Evolutionary conservation across 2,113 vertebrate genomes (phyloP).

Genomic region (Thymallus thymallus): DNA sequence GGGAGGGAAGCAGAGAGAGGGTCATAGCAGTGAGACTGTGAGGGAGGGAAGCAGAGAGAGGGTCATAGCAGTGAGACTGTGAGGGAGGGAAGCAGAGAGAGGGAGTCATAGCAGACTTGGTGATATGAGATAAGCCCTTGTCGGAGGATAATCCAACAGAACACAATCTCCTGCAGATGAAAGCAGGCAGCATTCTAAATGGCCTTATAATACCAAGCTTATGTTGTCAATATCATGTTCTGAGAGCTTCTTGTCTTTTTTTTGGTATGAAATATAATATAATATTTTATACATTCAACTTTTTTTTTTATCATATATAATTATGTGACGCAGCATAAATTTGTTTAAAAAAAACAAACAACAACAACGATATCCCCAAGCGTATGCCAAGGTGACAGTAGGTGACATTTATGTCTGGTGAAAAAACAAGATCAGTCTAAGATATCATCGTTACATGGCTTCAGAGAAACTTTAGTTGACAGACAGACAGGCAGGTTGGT

Average conservation of each 20-base stretch:
- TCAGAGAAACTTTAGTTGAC: constrained; percentile 44
- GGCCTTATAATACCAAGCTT: constrained; percentile 74
- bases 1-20: no score
- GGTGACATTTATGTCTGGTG: constrained; percentile 33
- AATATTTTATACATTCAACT: no score
- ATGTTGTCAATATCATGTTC: constrained; percentile 74
- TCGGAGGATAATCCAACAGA: constrained; percentile 70
- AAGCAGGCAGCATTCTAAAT: constrained; percentile 73
- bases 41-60: no score
- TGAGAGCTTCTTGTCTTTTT: no score
- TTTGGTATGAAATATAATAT: no score
- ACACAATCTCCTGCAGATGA: constrained; percentile 75
- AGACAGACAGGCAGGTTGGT: constrained; percentile 34
- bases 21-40: no score
- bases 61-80: no score
- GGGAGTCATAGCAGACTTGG: not conserved
- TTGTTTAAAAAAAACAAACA: not conserved
- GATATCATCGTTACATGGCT: constrained; percentile 24
- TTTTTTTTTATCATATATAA: no score
- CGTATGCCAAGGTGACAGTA: constrained; percentile 36
- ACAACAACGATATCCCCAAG: constrained; percentile 29
- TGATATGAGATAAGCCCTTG: constrained; percentile 74
- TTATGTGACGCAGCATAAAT: not conserved
- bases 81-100: no score
- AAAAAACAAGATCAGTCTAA: constrained; percentile 28